These are phyloP conservation scores for Pygoscelis adeliae DNA, from an alignment of 2,113 vertebrate genomes.

Conservation along the genomic window DNA sequence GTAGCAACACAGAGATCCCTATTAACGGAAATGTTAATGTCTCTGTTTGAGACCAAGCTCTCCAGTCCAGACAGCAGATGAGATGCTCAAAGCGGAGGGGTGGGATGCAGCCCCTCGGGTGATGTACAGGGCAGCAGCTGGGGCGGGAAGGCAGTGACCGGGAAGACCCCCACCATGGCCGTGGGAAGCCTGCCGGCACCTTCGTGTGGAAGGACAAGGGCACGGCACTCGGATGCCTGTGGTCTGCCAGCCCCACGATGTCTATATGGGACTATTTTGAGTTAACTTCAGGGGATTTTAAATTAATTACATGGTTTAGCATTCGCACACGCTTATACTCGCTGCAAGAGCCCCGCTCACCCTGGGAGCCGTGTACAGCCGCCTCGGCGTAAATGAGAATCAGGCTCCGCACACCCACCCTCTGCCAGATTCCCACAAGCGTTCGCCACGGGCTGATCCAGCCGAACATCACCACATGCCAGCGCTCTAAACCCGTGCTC, in stretches of 20 bases:
- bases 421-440: slow-evolving; percentile 2
- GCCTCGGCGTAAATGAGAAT: neutral
- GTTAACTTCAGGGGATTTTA: neutral
- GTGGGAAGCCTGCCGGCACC: rapidly evolving
- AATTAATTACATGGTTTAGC: neutral
- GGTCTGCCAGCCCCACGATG: neutral
- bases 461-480: neutral
- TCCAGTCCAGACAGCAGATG: slow-evolving; percentile 30
- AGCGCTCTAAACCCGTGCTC: neutral
- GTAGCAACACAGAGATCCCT: slow-evolving; percentile 63
- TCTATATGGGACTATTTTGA: neutral
- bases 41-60: slow-evolving; percentile 52
- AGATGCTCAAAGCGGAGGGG: neutral
- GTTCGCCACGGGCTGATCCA: neutral
- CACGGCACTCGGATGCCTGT: neutral
- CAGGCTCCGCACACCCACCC: neutral
- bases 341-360: neutral
- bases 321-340: neutral
- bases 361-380: neutral
- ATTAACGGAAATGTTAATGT: slow-evolving; percentile 71
- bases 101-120: neutral
- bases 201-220: neutral
- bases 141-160: rapidly evolving
- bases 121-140: rapidly evolving
- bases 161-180: rapidly evolving